A percentile compares a stretch with the other conserved stretches of the same genome.
Conservation (phyloP, 1,140 invertebrate species). For the Trypoxylus dichotomus region DNA sequence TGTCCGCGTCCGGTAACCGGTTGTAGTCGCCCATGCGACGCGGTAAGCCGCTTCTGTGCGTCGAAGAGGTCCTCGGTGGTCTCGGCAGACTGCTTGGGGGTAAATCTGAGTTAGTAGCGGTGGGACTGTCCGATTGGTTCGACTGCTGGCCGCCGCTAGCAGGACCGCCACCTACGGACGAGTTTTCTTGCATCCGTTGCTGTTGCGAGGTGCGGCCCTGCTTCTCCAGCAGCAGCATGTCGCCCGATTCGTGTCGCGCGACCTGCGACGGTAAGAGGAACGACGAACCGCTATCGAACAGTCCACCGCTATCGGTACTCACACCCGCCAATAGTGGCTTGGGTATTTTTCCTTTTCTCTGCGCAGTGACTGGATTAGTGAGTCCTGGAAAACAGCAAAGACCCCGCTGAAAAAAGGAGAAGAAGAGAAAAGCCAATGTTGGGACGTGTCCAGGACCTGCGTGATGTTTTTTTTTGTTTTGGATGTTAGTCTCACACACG, state of each 20-base stretch:
- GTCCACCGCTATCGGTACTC: constrained; percentile 55
- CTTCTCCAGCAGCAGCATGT: constrained; percentile 74
- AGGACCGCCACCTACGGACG: constrained; percentile 40
- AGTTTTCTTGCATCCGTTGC: constrained; percentile 63
- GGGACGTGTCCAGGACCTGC: constrained; percentile 57
- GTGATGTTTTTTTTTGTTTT: constrained; percentile 31
- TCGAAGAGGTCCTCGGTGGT: constrained; percentile 62
- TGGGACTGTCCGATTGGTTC: constrained; percentile 53
- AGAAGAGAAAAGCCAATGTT: constrained; percentile 60
- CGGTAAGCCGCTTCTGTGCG: constrained; percentile 61
- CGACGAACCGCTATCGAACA: constrained; percentile 55
- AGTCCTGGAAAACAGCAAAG: constrained; percentile 87
- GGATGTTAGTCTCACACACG: constrained; percentile 44
- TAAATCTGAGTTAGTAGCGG: constrained; percentile 46
- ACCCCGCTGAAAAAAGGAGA: constrained; percentile 72
- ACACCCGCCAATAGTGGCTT: constrained; percentile 79
- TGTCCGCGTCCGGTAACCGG: constrained; percentile 49
- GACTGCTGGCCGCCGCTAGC: constrained; percentile 34
- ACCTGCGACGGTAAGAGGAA: constrained; percentile 50
- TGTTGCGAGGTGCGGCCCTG: constrained; percentile 75
- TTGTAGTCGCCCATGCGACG: constrained; percentile 61
- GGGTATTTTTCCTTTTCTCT: constrained; percentile 81
- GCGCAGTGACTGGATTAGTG: constrained; percentile 78
- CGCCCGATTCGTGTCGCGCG: constrained; percentile 60
- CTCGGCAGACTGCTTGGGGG: constrained; percentile 69